Evolutionary conservation across 2,888 invertebrate genomes (phyloP).

Genomic region (Drosophila incognita): DNA sequence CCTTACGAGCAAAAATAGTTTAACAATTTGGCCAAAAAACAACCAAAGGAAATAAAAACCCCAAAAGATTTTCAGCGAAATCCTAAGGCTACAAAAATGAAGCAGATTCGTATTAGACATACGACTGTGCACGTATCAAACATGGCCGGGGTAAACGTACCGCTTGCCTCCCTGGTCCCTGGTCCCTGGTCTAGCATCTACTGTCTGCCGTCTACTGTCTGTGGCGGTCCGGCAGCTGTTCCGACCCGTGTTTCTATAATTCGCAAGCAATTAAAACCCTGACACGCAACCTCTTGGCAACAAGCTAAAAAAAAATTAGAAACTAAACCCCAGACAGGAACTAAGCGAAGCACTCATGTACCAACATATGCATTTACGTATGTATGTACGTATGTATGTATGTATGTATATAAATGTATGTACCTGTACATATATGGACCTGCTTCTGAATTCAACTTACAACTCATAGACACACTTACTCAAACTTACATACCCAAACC

Average conservation of each 20-base stretch:
- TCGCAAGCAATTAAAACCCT: conserved; percentile 73
- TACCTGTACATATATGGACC: conserved; percentile 23
- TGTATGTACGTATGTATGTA: conserved; percentile 3
- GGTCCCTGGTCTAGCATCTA: background rate
- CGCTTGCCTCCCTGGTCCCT: conserved; percentile 13
- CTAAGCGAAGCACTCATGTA: conserved; percentile 45
- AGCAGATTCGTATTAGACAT: conserved; percentile 57
- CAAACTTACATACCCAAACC: background rate
- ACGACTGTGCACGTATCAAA: conserved; percentile 61
- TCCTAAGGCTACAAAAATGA: conserved; percentile 17
- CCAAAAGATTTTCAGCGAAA: conserved; percentile 47
- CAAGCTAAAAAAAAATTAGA: conserved; percentile 51
- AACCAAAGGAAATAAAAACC: conserved; percentile 1
- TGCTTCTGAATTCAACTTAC: conserved; percentile 35
- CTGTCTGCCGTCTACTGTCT: background rate
- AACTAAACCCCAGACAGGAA: conserved; percentile 63
- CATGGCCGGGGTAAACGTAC: conserved; percentile 26
- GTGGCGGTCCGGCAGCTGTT: conserved; percentile 1
- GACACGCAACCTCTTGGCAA: conserved; percentile 67
- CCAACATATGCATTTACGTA: background rate
- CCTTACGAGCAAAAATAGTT: conserved; percentile 21
- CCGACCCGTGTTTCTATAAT: conserved; percentile 60
- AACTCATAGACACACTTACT: conserved; percentile 23
- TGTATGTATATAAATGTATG: conserved; percentile 15
- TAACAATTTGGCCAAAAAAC: conserved; percentile 27